Base-by-base conservation (phyloP, 2,888 invertebrate species). In the Cataglyphis cursor region DNA sequence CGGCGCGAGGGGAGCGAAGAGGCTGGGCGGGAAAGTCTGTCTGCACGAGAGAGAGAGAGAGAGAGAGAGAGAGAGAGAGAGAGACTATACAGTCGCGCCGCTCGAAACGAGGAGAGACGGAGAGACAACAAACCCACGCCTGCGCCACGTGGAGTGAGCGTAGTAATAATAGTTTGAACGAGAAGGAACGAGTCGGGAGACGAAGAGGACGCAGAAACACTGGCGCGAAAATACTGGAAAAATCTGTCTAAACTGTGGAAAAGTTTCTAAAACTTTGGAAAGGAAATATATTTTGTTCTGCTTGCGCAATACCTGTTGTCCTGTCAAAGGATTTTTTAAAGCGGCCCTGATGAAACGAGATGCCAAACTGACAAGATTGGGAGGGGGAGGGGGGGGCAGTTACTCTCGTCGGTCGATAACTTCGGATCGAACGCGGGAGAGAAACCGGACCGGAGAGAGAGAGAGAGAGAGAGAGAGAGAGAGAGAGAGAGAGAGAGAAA, bases 51-150 rank as follows among this genome's bases (percentile, higher is more conserved):
- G 51, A 10, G 65, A 48, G 44, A 9, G 15, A 18, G 65, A 1
- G 73, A 41, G 54, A 51, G 62, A 48, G 44, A 10, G 9, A n/a
- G 18, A 41, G 61, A 28, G 48, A 76, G 31, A n/a, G 18, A 41
- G 61, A 28, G 48, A 76, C 21, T 8, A 28, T 18, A 57, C 18
- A 24, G 15, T 18, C 21, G 31, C 48, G 38, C 41, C 28, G n/a
- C 9, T 21, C 18, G 24, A n/a, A 35, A 54, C 38, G 88, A 89
- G 87, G 87, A 21, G 87, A 87, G 91, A 91, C 73, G 80, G 89
- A 91, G 87, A 75, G 90, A 92, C 88, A 92, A 92, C 92, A 92
- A 91, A 92, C 91, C 91, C 92, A 92, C 92, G 92, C 92, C 92
- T 92, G 92, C 92, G 92, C 92, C 92, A 92, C 92, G 92, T 92